Conservation (phyloP, 2,888 invertebrate species). For the Mactromeris polynyma region DNA sequence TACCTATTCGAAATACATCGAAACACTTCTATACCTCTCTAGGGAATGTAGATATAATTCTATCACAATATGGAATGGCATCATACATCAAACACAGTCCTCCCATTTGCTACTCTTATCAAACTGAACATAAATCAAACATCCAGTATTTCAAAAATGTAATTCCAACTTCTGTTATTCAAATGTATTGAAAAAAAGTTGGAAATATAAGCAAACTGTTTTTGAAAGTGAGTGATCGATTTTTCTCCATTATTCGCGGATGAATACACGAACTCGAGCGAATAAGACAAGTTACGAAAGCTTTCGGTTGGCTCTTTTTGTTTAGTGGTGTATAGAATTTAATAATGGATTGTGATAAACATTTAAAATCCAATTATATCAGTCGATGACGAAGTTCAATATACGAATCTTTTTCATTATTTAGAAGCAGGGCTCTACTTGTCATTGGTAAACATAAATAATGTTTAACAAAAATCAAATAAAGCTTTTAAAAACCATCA, state of each 20-base stretch:
- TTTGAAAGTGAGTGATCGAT: background rate
- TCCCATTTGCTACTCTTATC: background rate
- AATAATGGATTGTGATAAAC: slow-evolving; percentile 15
- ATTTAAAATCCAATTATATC: background rate
- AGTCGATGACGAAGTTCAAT: background rate
- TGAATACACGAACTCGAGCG: background rate
- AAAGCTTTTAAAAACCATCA: background rate
- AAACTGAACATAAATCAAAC: background rate
- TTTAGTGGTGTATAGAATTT: background rate
- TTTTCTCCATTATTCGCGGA: background rate
- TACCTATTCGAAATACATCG: background rate
- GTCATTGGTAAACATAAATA: background rate
- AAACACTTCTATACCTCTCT: background rate
- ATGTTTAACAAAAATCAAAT: background rate
- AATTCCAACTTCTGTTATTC: background rate
- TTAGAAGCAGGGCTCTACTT: background rate
- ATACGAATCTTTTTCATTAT: background rate
- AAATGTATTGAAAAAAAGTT: background rate
- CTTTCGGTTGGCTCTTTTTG: background rate
- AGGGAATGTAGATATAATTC: background rate
- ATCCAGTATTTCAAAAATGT: background rate
- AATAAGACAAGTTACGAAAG: background rate
- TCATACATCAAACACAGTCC: background rate
- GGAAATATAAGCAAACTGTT: background rate
- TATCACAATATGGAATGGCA: background rate